A percentile compares a stretch with the other conserved stretches of the same genome.
Evolutionary conservation across 2,113 vertebrate genomes (phyloP).

Genomic region (Ptilonorhynchus violaceus): DNA sequence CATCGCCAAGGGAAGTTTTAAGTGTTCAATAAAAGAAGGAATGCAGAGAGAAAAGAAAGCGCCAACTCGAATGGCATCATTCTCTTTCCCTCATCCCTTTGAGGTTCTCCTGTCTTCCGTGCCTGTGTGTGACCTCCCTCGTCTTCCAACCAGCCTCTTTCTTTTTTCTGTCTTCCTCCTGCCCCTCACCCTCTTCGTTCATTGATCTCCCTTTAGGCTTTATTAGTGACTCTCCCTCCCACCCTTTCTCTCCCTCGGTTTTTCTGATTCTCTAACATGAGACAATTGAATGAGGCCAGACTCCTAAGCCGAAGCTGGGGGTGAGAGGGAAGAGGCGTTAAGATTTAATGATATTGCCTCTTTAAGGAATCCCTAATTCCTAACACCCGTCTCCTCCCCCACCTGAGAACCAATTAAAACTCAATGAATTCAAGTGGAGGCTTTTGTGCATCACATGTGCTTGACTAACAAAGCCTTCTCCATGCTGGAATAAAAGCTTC

Average conservation of each 20-base stretch:
- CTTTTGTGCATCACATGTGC: slow-evolving; percentile 82
- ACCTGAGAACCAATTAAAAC: slow-evolving; percentile 86
- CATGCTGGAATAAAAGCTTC: slow-evolving; percentile 79
- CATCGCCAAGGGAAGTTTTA: slow-evolving; percentile 40
- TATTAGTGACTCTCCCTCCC: slow-evolving; percentile 31
- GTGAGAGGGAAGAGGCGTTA: slow-evolving; percentile 38
- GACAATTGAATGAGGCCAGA: slow-evolving; percentile 53
- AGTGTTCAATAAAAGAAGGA: slow-evolving; percentile 50
- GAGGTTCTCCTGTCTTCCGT: background rate
- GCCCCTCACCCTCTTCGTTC: slow-evolving; percentile 53
- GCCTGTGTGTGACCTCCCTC: background rate
- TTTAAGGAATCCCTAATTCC: slow-evolving; percentile 79
- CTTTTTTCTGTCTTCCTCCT: background rate
- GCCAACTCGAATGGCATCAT: background rate
- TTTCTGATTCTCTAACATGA: slow-evolving; percentile 48
- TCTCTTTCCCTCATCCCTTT: background rate
- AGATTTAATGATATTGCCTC: slow-evolving; percentile 70
- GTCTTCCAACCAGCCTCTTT: background rate
- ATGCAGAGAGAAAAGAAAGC: slow-evolving; percentile 27
- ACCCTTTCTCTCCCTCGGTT: slow-evolving; percentile 39
- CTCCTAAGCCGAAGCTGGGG: slow-evolving; percentile 34
- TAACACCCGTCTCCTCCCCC: slow-evolving; percentile 79
- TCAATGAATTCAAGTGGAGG: slow-evolving; percentile 82
- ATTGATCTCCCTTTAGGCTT: slow-evolving; percentile 10
- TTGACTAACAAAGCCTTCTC: slow-evolving; percentile 80